phyloP scores from a whole-genome alignment of 2,888 invertebrate genomes.

The Pilophorus perplexus region DNA sequence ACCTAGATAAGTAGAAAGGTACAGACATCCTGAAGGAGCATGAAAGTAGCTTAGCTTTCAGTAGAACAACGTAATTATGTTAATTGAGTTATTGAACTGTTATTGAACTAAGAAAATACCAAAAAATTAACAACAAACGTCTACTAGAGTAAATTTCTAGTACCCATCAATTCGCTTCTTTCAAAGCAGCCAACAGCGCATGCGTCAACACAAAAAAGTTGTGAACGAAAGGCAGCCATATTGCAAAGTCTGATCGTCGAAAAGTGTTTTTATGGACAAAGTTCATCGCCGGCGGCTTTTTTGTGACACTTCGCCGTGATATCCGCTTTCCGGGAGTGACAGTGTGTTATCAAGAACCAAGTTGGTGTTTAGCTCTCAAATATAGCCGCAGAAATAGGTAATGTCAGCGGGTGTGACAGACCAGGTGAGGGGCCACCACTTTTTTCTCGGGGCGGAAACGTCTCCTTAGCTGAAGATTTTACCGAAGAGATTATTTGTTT shows the following conservation, averaged over 20 bases:
- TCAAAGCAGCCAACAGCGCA: too few species aligned
- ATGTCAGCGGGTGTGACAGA: constrained; percentile 91
- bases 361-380: background rate
- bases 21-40: too few species aligned
- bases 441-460: constrained; percentile 24
- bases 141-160: too few species aligned
- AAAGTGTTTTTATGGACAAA: constrained; percentile 7
- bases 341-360: constrained; percentile 1
- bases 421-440: constrained; percentile 65
- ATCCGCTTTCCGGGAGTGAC: background rate
- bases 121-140: too few species aligned
- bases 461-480: constrained; percentile 44
- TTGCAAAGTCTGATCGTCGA: constrained; percentile 2
- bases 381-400: constrained; percentile 48
- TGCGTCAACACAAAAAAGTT: too few species aligned
- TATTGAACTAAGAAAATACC: too few species aligned
- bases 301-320: background rate
- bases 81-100: too few species aligned
- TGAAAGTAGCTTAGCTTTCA: too few species aligned
- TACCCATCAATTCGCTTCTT: too few species aligned
- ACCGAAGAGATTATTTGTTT: constrained; percentile 50
- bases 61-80: too few species aligned
- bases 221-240: constrained; percentile 28
- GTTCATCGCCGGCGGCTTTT: background rate
- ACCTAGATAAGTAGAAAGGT: too few species aligned